Conservation (phyloP, 64 coral and sea anemone genomes). For the Acropora tenuis region DNA sequence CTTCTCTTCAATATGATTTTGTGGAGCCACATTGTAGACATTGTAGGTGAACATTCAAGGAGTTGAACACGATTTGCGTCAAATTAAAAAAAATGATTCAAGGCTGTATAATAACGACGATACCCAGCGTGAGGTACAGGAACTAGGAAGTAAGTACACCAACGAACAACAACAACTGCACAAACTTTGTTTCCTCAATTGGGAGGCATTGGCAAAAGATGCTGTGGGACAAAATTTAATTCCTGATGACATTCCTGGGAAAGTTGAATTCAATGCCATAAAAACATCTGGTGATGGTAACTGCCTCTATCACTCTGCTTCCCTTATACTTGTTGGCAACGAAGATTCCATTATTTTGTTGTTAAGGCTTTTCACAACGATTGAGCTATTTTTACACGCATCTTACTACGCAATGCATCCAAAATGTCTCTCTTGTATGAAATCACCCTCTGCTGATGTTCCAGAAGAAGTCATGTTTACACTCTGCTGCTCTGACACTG, state of each 20-base stretch:
- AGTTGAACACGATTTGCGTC: no score
- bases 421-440: neutral
- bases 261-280: neutral
- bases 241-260: neutral
- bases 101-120: neutral
- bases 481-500: constrained; percentile 31
- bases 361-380: constrained; percentile 31
- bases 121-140: neutral
- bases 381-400: neutral
- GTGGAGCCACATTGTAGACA: no score
- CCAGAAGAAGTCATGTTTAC: constrained; percentile 23
- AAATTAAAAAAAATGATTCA: neutral
- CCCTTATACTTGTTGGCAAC: constrained; percentile 1
- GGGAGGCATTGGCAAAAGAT: neutral
- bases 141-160: neutral
- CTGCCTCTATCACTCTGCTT: constrained; percentile 27
- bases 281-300: constrained; percentile 14
- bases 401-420: constrained; percentile 24
- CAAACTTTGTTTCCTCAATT: neutral
- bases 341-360: neutral
- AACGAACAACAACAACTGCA: neutral
- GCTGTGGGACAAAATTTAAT: neutral
- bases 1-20: no score
- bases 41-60: no score
- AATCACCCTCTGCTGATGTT: constrained; percentile 24